phyloP scores from a whole-genome alignment of 2,797 vertebrate species.

The Cygnus olor region DNA sequence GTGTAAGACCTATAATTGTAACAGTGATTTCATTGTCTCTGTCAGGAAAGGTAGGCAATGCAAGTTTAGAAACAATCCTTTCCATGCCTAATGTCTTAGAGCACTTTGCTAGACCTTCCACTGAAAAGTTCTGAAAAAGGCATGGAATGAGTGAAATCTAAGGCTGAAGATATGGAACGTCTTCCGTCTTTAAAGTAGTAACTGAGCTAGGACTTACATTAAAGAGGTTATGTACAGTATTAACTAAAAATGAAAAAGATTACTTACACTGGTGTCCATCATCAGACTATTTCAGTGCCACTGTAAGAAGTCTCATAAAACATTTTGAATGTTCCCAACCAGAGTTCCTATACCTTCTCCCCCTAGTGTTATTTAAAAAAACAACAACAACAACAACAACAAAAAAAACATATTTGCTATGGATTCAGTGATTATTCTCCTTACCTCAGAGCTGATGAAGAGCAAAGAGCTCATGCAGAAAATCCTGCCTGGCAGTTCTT shows the following conservation, averaged over 20 bases:
- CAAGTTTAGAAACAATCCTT: constrained; percentile 63
- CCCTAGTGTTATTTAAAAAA: neutral
- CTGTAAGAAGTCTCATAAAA: neutral
- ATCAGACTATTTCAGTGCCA: neutral
- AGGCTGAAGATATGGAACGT: neutral
- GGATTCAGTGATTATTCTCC: neutral
- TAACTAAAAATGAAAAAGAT: neutral
- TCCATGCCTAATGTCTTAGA: constrained; percentile 44
- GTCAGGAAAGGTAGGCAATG: constrained; percentile 46
- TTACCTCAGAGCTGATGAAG: neutral
- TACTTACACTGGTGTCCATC: neutral
- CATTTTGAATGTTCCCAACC: neutral
- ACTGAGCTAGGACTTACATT: neutral
- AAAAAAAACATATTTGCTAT: neutral
- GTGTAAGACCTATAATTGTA: constrained; percentile 78
- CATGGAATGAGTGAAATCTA: neutral
- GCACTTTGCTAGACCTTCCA: constrained; percentile 26
- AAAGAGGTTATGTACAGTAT: neutral
- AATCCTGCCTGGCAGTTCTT: neutral
- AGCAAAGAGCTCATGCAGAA: neutral
- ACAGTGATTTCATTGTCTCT: constrained; percentile 71
- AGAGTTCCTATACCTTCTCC: neutral
- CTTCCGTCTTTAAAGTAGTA: neutral
- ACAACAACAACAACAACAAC: no score
- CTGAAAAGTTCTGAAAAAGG: constrained; percentile 30